Evolutionary conservation across 2,113 vertebrate species (phyloP).

Genomic region (Laticauda colubrina): DNA sequence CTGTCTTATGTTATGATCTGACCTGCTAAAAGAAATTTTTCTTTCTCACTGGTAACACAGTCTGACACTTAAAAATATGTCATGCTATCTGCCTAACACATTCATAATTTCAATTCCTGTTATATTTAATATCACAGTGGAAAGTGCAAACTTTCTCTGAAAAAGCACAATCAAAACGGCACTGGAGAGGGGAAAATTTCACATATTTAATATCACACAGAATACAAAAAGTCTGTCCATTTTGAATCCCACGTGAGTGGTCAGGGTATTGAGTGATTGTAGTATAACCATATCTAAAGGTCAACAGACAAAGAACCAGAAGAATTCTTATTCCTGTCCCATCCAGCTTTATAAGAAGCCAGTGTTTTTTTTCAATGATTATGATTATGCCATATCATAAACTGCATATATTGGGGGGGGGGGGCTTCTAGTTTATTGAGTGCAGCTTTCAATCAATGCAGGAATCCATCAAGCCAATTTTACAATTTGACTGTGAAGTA

Average conservation of each 20-base stretch:
- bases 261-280: not conserved
- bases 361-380: too few species aligned
- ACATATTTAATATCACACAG: not conserved
- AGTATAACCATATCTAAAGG: not conserved
- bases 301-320: not conserved
- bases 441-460: not conserved
- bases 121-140: not conserved
- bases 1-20: constrained; percentile 23
- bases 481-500: not conserved
- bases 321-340: too few species aligned
- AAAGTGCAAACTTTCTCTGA: constrained; percentile 16
- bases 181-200: not conserved
- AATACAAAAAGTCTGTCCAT: not conserved
- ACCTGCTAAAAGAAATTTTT: constrained; percentile 48
- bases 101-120: constrained; percentile 30
- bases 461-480: not conserved
- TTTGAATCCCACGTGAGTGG: not conserved
- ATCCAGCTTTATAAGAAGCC: too few species aligned
- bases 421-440: not conserved
- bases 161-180: not conserved
- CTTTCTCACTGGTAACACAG: constrained; percentile 1
- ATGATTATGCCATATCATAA: not conserved
- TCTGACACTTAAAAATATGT: constrained; percentile 35
- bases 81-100: constrained; percentile 29
- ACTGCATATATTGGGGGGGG: not conserved